Percentiles rank a stretch among this genome's conserved stretches.
These are phyloP conservation scores for Dicycla oo DNA, from an alignment of 2,888 invertebrate genomes.

Conservation along the genomic window DNA sequence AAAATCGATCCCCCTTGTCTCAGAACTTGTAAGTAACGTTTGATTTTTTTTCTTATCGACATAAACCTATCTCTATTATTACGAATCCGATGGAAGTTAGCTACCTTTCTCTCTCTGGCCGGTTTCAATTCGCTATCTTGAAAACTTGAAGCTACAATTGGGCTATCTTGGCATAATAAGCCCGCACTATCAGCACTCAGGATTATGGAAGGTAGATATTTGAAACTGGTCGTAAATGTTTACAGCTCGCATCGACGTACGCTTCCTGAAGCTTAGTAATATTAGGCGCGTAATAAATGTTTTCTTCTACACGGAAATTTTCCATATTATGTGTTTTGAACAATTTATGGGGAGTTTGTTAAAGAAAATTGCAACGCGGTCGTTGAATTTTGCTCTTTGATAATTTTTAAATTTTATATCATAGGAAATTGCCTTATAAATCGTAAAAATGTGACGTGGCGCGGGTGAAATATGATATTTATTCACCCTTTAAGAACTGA, in stretches of 20 bases:
- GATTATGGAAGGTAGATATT: constrained; percentile 79
- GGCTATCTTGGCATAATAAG: constrained; percentile 57
- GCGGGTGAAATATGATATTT: not conserved
- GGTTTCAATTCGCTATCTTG: constrained; percentile 83
- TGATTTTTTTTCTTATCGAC: constrained; percentile 57
- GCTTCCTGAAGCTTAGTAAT: constrained; percentile 89
- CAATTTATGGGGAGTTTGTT: constrained; percentile 76
- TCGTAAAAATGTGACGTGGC: constrained; percentile 9
- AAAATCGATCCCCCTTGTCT: constrained; percentile 99
- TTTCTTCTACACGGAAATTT: constrained; percentile 84
- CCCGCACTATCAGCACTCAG: constrained; percentile 58
- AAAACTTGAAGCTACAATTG: constrained; percentile 59
- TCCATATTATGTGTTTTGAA: constrained; percentile 77
- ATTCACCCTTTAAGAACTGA: not conserved
- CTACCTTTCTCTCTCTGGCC: constrained; percentile 80
- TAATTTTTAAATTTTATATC: constrained; percentile 18
- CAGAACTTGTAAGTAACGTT: constrained; percentile 97
- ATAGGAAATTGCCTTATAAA: not conserved
- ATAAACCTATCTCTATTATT: constrained; percentile 65
- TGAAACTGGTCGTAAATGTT: constrained; percentile 88
- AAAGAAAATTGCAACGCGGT: constrained; percentile 35
- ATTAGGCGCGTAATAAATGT: constrained; percentile 90
- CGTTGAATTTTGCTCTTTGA: constrained; percentile 6
- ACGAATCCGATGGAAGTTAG: constrained; percentile 80
- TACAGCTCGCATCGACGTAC: constrained; percentile 87